Percentiles rank a stretch among this genome's conserved stretches.
Conservation (phyloP, 2,113 vertebrate genomes). For the Calonectris borealis region DNA sequence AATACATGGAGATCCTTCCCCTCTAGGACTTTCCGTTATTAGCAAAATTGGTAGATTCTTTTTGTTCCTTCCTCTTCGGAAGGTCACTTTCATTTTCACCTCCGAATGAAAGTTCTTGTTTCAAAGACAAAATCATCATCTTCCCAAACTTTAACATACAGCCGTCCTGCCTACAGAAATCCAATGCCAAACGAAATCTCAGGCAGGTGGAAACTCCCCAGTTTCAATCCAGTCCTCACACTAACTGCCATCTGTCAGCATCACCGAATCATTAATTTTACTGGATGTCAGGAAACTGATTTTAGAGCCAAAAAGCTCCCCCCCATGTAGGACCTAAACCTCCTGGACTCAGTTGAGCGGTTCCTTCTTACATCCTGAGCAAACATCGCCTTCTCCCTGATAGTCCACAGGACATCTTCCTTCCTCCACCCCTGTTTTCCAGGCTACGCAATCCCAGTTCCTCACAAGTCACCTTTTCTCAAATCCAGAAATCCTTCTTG, state of each 20-base stretch:
- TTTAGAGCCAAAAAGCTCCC: neutral
- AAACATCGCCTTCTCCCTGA: neutral
- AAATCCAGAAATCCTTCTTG: neutral
- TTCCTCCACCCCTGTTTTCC: neutral
- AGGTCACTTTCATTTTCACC: slow-evolving; percentile 46
- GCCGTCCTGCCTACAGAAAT: neutral
- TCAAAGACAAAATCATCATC: neutral
- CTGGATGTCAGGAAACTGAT: neutral
- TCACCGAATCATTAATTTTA: neutral
- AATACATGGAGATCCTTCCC: slow-evolving; percentile 27
- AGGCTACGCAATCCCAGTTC: neutral
- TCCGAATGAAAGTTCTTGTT: neutral
- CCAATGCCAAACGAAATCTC: neutral
- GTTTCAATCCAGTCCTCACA: neutral
- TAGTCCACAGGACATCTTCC: neutral
- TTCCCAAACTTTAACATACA: neutral
- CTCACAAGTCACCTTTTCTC: neutral
- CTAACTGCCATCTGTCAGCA: neutral
- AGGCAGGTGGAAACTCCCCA: neutral
- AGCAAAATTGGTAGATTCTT: slow-evolving; percentile 24
- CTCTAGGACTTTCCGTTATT: slow-evolving; percentile 50
- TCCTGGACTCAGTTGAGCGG: neutral
- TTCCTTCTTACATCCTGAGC: neutral
- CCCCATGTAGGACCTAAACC: neutral
- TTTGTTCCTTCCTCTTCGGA: slow-evolving; percentile 21